Evolutionary conservation across 2,797 vertebrate species (phyloP).

Genomic region (Tarsius wallacei): DNA sequence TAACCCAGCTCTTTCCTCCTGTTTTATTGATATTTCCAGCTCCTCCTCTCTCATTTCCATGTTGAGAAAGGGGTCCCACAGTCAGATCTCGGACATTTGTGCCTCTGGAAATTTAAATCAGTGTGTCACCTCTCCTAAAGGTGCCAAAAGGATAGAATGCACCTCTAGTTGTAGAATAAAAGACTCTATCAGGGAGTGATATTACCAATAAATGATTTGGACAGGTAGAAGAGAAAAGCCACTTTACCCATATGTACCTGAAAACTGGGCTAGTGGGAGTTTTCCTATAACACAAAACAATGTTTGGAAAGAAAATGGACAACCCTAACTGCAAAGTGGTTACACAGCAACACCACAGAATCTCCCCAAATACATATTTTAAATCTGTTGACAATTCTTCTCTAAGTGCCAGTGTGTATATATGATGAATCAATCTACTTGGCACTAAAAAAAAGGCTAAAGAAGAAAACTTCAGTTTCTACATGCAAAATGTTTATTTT

Average conservation of each 20-base stretch:
- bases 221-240: not conserved
- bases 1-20: not conserved
- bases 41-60: not conserved
- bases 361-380: not conserved
- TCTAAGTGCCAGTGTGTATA: not conserved
- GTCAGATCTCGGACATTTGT: not conserved
- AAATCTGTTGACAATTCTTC: constrained; percentile 24
- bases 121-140: not conserved
- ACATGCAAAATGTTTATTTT: constrained; percentile 63
- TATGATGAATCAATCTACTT: constrained; percentile 58
- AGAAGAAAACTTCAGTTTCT: constrained; percentile 76
- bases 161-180: not conserved
- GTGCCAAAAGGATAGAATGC: not conserved
- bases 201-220: not conserved
- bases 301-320: not conserved
- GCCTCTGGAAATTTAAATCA: not conserved
- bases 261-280: not conserved
- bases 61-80: not conserved
- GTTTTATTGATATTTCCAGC: not conserved
- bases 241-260: not conserved
- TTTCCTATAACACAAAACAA: not conserved
- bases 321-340: not conserved
- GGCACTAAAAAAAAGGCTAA: constrained; percentile 58
- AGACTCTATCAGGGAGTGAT: not conserved
- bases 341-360: not conserved